Conservation (phyloP, 2,888 invertebrate genomes). For the Sinhomidia bicolor region DNA sequence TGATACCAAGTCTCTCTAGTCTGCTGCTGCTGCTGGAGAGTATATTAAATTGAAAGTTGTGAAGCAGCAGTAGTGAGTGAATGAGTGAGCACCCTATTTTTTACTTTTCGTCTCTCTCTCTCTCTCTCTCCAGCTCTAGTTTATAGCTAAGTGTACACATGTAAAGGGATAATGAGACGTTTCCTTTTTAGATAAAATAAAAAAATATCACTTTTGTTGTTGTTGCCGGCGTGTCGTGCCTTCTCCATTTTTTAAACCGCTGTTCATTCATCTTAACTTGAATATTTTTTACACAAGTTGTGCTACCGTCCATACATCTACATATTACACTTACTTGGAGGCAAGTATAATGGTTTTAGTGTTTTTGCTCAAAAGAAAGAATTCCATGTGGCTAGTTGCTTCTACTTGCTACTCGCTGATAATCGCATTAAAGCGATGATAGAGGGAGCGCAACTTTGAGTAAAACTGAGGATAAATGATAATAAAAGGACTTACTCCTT, state of each 20-base stretch:
- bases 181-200: slow-evolving; percentile 76
- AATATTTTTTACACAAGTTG: slow-evolving; percentile 3
- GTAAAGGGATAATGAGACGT: slow-evolving; percentile 74
- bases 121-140: neutral
- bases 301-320: neutral
- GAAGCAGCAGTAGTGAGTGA: slow-evolving; percentile 21
- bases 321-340: neutral
- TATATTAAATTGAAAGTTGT: slow-evolving; percentile 16
- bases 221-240: slow-evolving; percentile 36
- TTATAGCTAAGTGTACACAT: slow-evolving; percentile 53
- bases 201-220: slow-evolving; percentile 60
- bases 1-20: no score
- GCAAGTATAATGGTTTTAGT: no score
- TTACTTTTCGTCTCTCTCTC: slow-evolving; percentile 27
- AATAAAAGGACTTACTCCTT: no score
- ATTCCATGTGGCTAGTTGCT: neutral
- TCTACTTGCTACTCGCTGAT: neutral
- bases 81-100: slow-evolving; percentile 65
- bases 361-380: neutral
- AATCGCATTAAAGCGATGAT: no score
- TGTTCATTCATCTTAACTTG: slow-evolving; percentile 55
- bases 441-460: no score
- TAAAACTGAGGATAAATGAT: no score
- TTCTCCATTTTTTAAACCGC: slow-evolving; percentile 25
- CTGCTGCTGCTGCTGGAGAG: no score